Evolutionary conservation across 2,888 invertebrate species (phyloP).

Genomic region (Alitta virens): DNA sequence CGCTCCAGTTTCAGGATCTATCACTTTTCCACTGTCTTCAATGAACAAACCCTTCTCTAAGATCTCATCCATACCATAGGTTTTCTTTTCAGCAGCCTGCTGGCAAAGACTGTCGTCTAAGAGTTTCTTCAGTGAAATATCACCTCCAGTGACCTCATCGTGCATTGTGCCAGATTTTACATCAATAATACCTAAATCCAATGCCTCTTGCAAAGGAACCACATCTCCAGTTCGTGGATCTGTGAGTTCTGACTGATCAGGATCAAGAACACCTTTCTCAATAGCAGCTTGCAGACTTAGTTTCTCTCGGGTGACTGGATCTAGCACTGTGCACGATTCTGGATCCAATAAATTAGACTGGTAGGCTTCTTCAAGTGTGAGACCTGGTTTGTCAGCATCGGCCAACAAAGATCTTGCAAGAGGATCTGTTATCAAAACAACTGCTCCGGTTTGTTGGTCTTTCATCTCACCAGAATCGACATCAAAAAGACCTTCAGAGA

Average conservation of each 20-base stretch:
- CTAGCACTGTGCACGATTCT: slow-evolving; percentile 11
- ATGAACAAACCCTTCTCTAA: slow-evolving; percentile 76
- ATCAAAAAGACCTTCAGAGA: slow-evolving; percentile 11
- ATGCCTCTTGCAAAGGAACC: slow-evolving; percentile 60
- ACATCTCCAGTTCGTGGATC: slow-evolving; percentile 81
- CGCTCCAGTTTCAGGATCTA: slow-evolving; percentile 75
- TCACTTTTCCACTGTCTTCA: slow-evolving; percentile 69
- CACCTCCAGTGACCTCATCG: slow-evolving; percentile 10
- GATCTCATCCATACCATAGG: slow-evolving; percentile 15
- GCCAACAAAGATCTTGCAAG: slow-evolving; percentile 46
- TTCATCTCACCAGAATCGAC: slow-evolving; percentile 29
- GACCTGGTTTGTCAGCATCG: slow-evolving; percentile 34
- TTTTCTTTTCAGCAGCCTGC: neutral
- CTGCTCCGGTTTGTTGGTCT: slow-evolving; percentile 39
- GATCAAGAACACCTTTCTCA: slow-evolving; percentile 83
- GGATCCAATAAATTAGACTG: slow-evolving; percentile 3
- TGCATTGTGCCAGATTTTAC: slow-evolving; percentile 45
- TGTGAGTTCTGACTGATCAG: slow-evolving; percentile 53
- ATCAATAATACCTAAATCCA: slow-evolving; percentile 78
- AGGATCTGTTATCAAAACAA: slow-evolving; percentile 33
- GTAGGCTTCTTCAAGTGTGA: slow-evolving; percentile 14
- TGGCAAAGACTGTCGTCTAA: slow-evolving; percentile 1
- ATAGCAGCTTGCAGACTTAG: slow-evolving; percentile 70
- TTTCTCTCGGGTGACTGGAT: slow-evolving; percentile 15
- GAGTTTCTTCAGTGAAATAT: neutral